Conservation (phyloP, 2,797 vertebrate genomes). For the Thaleichthys pacificus region DNA sequence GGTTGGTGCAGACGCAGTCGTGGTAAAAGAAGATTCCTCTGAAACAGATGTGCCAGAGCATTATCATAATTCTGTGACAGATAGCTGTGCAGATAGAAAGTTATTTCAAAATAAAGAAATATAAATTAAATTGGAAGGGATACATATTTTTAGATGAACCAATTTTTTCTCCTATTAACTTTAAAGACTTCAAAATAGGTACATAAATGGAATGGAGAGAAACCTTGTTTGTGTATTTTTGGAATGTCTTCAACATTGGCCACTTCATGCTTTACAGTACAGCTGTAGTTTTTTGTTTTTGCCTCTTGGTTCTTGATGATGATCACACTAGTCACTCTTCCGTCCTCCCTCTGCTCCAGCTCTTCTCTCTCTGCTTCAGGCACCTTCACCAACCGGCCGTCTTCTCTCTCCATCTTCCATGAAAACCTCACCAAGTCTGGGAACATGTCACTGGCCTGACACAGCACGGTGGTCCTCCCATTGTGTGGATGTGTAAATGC, state of each 20-base stretch:
- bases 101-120: too few species aligned
- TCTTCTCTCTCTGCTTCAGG: not conserved
- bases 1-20: too few species aligned
- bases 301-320: not conserved
- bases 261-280: conserved; percentile 4
- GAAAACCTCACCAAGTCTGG: conserved; percentile 7
- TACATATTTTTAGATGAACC: too few species aligned
- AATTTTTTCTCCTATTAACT: too few species aligned
- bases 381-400: not conserved
- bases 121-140: too few species aligned
- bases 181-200: too few species aligned
- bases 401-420: conserved; percentile 8
- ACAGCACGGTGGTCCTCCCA: not conserved
- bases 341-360: conserved; percentile 1
- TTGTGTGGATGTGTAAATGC: not conserved
- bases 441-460: conserved; percentile 11
- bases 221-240: too few species aligned
- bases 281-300: not conserved
- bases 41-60: too few species aligned
- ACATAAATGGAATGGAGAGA: too few species aligned
- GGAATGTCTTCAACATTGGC: not conserved
- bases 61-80: too few species aligned
- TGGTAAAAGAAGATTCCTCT: too few species aligned
- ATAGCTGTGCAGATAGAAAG: too few species aligned
- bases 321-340: conserved; percentile 9